These are phyloP conservation scores for Ornithoptera priamus DNA, from an alignment of 2,888 invertebrate species.

Conservation along the genomic window DNA sequence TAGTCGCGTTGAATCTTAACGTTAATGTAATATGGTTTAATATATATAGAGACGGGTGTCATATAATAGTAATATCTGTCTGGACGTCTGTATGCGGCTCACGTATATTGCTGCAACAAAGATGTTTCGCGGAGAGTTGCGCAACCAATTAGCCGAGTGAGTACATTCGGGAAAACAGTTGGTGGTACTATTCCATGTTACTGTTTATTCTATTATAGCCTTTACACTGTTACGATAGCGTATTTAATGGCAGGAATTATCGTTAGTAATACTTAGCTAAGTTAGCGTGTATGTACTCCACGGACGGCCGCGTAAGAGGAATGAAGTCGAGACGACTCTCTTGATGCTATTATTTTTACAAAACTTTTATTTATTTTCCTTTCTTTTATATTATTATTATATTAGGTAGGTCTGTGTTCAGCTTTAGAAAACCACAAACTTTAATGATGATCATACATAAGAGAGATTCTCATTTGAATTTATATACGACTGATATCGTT, in stretches of 20 bases:
- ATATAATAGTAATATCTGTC: slow-evolving; percentile 36
- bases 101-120: slow-evolving; percentile 53
- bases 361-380: slow-evolving; percentile 33
- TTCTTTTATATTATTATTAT: neutral
- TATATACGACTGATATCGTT: too few relatives aligned
- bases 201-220: slow-evolving; percentile 33
- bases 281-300: slow-evolving; percentile 45
- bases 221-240: slow-evolving; percentile 26
- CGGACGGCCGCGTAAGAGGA: slow-evolving; percentile 61
- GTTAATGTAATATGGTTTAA: slow-evolving; percentile 32
- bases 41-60: slow-evolving; percentile 33
- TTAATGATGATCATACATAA: too few relatives aligned
- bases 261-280: slow-evolving; percentile 29
- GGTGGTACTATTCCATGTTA: slow-evolving; percentile 33
- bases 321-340: slow-evolving; percentile 54
- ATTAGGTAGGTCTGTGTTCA: neutral
- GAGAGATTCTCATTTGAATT: too few relatives aligned
- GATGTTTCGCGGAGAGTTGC: slow-evolving; percentile 53
- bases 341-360: slow-evolving; percentile 50
- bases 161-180: slow-evolving; percentile 40
- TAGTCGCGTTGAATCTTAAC: slow-evolving; percentile 38
- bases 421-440: too few relatives aligned
- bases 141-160: slow-evolving; percentile 61
- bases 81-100: slow-evolving; percentile 44
- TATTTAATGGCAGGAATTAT: slow-evolving; percentile 25